Percentiles rank a stretch among this genome's conserved stretches.
Conservation (phyloP, 2,888 invertebrate genomes). For the Disparrhopalites patrizii region DNA sequence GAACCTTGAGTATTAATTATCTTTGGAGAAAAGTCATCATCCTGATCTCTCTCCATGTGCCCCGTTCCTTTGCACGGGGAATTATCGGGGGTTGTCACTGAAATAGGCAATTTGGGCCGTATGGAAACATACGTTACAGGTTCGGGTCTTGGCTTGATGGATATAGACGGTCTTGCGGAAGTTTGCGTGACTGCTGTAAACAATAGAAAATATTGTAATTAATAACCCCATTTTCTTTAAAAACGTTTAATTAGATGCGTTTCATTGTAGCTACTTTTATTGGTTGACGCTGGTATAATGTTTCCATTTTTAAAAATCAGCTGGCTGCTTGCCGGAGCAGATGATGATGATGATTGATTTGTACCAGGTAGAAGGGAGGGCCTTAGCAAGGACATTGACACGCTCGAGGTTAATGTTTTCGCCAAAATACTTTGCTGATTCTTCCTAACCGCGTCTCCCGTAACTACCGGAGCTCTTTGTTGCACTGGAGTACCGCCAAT, state of each 20-base stretch:
- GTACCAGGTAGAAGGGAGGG: too few relatives aligned
- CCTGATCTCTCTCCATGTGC: constrained; percentile 1
- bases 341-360: too few relatives aligned
- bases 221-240: too few relatives aligned
- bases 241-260: too few relatives aligned
- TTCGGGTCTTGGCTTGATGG: neutral
- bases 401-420: neutral
- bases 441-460: too few relatives aligned
- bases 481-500: neutral
- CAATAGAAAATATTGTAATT: neutral
- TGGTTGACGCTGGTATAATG: too few relatives aligned
- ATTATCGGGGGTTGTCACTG: constrained; percentile 1
- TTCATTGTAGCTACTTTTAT: too few relatives aligned
- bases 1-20: constrained; percentile 22
- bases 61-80: neutral
- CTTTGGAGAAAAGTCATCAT: constrained; percentile 26
- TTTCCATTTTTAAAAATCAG: too few relatives aligned
- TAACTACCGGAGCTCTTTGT: too few relatives aligned
- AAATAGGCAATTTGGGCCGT: constrained; percentile 7
- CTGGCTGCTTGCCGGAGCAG: too few relatives aligned
- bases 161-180: neutral
- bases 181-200: neutral
- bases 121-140: constrained; percentile 3
- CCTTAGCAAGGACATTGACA: neutral
- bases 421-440: neutral